These are phyloP conservation scores for Xanthia icteritia DNA, from an alignment of 2,888 invertebrate species.

Conservation along the genomic window DNA sequence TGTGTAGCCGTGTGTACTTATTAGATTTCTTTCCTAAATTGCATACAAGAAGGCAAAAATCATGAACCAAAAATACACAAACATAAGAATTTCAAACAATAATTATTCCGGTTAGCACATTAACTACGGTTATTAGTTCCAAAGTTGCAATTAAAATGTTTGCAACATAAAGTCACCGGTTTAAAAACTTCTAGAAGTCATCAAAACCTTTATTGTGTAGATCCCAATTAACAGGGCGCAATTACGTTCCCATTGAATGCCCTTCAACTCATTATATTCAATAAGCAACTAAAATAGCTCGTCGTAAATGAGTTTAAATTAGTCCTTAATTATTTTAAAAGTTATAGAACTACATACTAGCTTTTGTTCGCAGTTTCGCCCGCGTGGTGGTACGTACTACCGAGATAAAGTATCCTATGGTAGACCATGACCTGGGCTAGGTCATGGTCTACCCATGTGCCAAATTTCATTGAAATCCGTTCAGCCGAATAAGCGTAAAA, in stretches of 20 bases:
- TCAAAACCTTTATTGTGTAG: background rate
- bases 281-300: background rate
- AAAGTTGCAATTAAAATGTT: slow-evolving; percentile 49
- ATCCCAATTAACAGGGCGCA: background rate
- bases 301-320: background rate
- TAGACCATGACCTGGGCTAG: too few relatives aligned
- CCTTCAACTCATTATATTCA: background rate
- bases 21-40: background rate
- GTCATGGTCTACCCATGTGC: too few relatives aligned
- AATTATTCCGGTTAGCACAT: slow-evolving; percentile 21
- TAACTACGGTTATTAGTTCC: slow-evolving; percentile 50
- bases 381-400: too few relatives aligned
- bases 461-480: too few relatives aligned
- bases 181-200: background rate
- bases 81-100: slow-evolving; percentile 17
- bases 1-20: background rate
- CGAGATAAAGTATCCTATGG: too few relatives aligned
- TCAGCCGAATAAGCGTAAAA: too few relatives aligned
- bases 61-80: slow-evolving; percentile 22
- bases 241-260: background rate
- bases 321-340: background rate
- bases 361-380: too few relatives aligned
- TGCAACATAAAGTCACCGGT: slow-evolving; percentile 14
- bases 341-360: too few relatives aligned
- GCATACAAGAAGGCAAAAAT: slow-evolving; percentile 1